Base-by-base conservation (phyloP, 2,113 vertebrate species). In the Elaphurus davidianus region DNA sequence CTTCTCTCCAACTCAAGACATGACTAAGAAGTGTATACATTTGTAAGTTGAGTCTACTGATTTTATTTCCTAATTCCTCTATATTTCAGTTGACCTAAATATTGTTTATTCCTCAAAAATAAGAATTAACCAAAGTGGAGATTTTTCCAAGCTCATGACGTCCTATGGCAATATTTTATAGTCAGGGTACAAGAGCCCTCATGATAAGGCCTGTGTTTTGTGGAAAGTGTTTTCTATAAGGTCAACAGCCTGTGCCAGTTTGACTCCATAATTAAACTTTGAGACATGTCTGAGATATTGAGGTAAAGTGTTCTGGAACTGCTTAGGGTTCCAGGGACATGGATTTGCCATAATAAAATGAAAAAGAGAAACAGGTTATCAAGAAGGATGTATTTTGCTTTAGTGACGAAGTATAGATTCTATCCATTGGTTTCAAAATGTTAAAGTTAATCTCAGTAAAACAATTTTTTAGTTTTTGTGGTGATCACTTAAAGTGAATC, bases 81-180 rank as follows among this genome's bases (percentile, higher is more conserved):
- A 1, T 83, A 93, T 96, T 93, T 91, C 36, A 90, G 40, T 86
- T 64, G 93, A 71, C 54, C 54, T 87, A 94, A 96, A 91, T 95
- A 95, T 55, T 83, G 14, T 84, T 94, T 93, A 27, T 94, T 87
- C 67, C 59, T 97, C 92, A 19, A 93, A 91, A 91, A 90, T 84
- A 93, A 91, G 40, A 96, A 74, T 71, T 83, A 93, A 96, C 81
- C 89, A 94, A 93, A 96, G 64, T 55, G 17, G 78, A 81, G n/a
- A 27, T 59, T 93, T 87, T 74, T 71, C 85, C 78, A 92, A 87
- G 78, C 33, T 88, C 79, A 85, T 76, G 57, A 95, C 79, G 71
- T 79, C 79, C 57, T 87, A 45, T 54, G 52, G 21, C 28, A 54
- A 17, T 92, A 97, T 88, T 96, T 98, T 76, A 97, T 0, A 0